Evolutionary conservation across 1,140 invertebrate genomes (phyloP).

Genomic region (Venturia canescens): DNA sequence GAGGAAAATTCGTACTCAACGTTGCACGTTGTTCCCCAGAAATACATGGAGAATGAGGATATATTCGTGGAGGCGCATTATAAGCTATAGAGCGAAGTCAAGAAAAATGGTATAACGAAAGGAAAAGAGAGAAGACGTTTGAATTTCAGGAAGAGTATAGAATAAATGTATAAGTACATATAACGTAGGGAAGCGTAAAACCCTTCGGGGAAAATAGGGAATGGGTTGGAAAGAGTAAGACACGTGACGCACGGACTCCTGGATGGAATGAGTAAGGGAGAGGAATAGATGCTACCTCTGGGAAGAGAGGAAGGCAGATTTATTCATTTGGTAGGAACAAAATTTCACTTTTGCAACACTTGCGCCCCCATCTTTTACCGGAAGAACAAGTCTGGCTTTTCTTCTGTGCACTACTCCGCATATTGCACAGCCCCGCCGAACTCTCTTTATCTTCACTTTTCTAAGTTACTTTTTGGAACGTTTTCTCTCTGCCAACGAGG

Average conservation of each 20-base stretch:
- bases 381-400: constrained; percentile 39
- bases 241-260: constrained; percentile 8
- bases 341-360: constrained; percentile 55
- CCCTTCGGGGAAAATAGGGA: background rate
- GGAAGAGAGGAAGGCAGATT: constrained; percentile 51
- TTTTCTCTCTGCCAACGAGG: constrained; percentile 20
- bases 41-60: constrained; percentile 29
- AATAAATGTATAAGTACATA: constrained; percentile 30
- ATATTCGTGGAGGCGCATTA: background rate
- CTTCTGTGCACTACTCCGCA: constrained; percentile 20
- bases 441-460: constrained; percentile 30
- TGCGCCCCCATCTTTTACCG: constrained; percentile 43
- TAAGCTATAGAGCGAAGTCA: background rate
- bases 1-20: constrained; percentile 25
- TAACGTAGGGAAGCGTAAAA: constrained; percentile 14
- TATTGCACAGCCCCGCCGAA: constrained; percentile 17
- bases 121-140: background rate
- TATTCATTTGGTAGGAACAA: constrained; percentile 55
- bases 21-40: background rate
- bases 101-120: background rate
- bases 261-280: constrained; percentile 36
- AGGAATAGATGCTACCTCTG: constrained; percentile 26
- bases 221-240: constrained; percentile 16
- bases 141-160: background rate
- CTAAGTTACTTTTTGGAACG: constrained; percentile 49